These are phyloP conservation scores for Ceratosolen fusciceps DNA, from an alignment of 1,140 invertebrate species.

Conservation along the genomic window DNA sequence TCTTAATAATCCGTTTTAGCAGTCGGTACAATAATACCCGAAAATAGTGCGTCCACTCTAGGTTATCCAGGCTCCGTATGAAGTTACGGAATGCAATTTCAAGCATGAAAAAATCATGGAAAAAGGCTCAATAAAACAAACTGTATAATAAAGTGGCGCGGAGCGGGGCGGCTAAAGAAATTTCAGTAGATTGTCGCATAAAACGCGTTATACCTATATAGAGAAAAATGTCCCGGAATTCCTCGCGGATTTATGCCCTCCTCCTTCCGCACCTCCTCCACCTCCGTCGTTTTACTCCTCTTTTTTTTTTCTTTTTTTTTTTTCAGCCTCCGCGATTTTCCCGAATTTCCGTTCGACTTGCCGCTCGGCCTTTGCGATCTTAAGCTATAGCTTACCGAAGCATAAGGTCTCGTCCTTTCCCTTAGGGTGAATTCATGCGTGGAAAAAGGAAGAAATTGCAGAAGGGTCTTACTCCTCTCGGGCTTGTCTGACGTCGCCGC, in stretches of 20 bases:
- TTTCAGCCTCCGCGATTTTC: constrained; percentile 48
- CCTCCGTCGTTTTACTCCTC: too few relatives aligned
- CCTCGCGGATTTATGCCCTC: constrained; percentile 48
- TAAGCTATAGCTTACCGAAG: constrained; percentile 47
- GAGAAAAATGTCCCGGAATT: constrained; percentile 21
- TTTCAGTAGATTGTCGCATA: not conserved
- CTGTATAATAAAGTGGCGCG: not conserved
- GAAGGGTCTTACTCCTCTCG: not conserved
- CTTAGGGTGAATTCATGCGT: constrained; percentile 53
- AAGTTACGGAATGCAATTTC: not conserved
- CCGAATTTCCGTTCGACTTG: constrained; percentile 53
- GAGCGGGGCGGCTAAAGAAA: not conserved
- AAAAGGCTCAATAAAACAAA: constrained; percentile 12
- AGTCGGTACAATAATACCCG: not conserved
- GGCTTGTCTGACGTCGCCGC: constrained; percentile 31
- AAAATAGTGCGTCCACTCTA: not conserved
- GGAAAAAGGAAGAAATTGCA: constrained; percentile 55
- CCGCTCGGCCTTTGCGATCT: not conserved
- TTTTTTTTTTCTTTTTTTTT: too few relatives aligned
- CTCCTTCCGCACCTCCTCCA: too few relatives aligned
- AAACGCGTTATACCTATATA: not conserved
- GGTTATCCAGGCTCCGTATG: not conserved
- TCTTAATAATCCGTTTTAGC: not conserved
- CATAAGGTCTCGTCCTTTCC: constrained; percentile 48
- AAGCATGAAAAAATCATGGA: not conserved